Base-by-base conservation (phyloP, 23 tunicate genomes). In the Botrylloides violaceus region DNA sequence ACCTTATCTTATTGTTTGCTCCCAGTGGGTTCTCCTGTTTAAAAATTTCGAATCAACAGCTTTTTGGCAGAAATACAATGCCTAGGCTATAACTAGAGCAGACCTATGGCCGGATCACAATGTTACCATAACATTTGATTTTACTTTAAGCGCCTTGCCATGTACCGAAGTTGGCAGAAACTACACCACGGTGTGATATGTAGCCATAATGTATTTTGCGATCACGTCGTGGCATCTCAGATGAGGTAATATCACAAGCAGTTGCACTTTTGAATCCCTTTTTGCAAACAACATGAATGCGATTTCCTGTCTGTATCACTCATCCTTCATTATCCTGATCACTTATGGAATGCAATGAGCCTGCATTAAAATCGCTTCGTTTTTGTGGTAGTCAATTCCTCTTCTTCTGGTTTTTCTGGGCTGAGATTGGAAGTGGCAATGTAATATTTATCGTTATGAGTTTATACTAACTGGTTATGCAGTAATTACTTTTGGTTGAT, bases 401-500 rank as follows among this genome's bases (percentile, higher is more conserved):
- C 47, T 56, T 43, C 29, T 68, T 68, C 47, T 43, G 37, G 37
- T 26, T 43, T 68, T 43, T 68, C 58, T 43, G 36, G 53, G 53
- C 53, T 43, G 53, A n/a, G n/a, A n/a, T 15, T 43, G 53, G 15
- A 15, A 43, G 53, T 43, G 53, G 15, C 53, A 43, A 7, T 43
- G 53, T 43, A 43, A 43, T 9, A 43, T 7, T 43, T 43, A 9
- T 43, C 53, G 15, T 43, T 43, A 43, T 43, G 53, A 43, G 53
- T 43, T 43, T 87, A 62, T 87, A 87, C 95, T 87, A 87, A 87
- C 95, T 75, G 77, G 77, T 75, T 87, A 87, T 43, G 53, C 53
- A 43, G 80, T 86, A 77, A 68, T 68, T 68, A 38, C 37, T 68
- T 68, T 39, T 39, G 58, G 56, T 28, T 84, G 61, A 71, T 86